Evolutionary conservation across 2,797 vertebrate species (phyloP), one percentile per base, ranked within the genome.

Genomic region (Lophotriccus pileatus): DNA sequence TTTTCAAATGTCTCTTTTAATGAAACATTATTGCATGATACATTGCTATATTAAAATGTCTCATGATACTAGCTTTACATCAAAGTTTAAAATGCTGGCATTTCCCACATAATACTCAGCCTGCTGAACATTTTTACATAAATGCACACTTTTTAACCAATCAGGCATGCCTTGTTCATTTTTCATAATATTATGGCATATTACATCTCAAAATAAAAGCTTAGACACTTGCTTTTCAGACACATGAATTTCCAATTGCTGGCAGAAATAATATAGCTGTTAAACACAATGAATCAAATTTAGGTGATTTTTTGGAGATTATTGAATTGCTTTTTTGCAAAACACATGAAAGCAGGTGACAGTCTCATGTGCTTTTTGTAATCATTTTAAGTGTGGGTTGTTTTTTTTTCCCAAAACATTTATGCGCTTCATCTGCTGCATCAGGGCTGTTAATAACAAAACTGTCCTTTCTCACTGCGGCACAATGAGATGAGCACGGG

Each of bases 201-300:
- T 95, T 94, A 95, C 88, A 83, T 86, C 87, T 96, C 91, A 88
- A 97, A 95, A 94, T 81, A 95, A 96, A 97, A 96, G 89, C 89
- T 90, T 85, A 92, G 60, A 81, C 83, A 84, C 95, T 95, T 94
- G 76, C 74, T 95, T 96, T 96, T 95, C 91, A 97, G 93, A 95
- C 63, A 92, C 39, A 94, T 77, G 85, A 90, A 60, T 92, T 95
- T 93, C 55, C 92, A 95, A 60, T 62, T 95, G 75, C 92, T 89
- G 73, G 27, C 78, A 83, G 74, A 88, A 94, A 96, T 94, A 93
- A 89, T 64, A 91, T 52, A 66, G 68, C 93, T 96, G 75, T 88
- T 95, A 70, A 81, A 14, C 20, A 89, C 53, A 94, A 90, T 78
- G 91, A 94, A 94, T 90, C 17, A 93, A 60, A 84, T 95, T 70